A percentile compares a stretch with the other conserved stretches of the same genome.
These are phyloP conservation scores for Aleiodes testaceus DNA, from an alignment of 2,888 invertebrate genomes.

Conservation along the genomic window DNA sequence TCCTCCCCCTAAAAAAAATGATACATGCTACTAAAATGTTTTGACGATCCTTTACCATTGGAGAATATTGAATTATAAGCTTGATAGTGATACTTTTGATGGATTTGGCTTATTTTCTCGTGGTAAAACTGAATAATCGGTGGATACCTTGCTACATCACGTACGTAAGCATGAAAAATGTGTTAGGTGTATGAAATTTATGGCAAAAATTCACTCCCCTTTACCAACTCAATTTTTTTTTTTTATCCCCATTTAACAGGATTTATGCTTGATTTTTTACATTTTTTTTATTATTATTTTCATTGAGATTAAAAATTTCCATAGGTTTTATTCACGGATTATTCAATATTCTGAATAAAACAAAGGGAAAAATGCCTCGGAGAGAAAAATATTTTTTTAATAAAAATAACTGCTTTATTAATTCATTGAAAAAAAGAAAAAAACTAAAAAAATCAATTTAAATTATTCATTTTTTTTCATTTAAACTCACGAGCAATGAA, in stretches of 20 bases:
- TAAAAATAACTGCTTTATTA: no score
- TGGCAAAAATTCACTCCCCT: not conserved
- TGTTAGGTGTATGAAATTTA: conserved; percentile 6
- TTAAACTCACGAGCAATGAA: no score
- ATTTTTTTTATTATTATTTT: not conserved
- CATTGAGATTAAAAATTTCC: not conserved
- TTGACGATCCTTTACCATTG: conserved; percentile 17
- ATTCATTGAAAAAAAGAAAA: no score
- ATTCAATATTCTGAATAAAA: no score
- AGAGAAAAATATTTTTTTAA: no score
- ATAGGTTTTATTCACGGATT: conserved; percentile 11
- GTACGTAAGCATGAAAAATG: conserved; percentile 22
- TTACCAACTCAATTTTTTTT: not conserved
- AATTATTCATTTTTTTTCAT: no score
- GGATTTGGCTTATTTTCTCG: conserved; percentile 16
- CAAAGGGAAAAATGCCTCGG: no score
- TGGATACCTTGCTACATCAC: conserved; percentile 20
- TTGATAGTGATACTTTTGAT: conserved; percentile 24
- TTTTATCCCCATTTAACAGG: conserved; percentile 6
- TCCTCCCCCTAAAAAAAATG: not conserved
- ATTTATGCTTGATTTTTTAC: conserved; percentile 23
- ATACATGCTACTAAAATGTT: conserved; percentile 17
- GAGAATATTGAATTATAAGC: conserved; percentile 25
- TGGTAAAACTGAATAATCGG: conserved; percentile 20
- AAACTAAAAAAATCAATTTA: no score